Base-by-base conservation (phyloP, 2,888 invertebrate genomes). In the Agriotes lineatus region DNA sequence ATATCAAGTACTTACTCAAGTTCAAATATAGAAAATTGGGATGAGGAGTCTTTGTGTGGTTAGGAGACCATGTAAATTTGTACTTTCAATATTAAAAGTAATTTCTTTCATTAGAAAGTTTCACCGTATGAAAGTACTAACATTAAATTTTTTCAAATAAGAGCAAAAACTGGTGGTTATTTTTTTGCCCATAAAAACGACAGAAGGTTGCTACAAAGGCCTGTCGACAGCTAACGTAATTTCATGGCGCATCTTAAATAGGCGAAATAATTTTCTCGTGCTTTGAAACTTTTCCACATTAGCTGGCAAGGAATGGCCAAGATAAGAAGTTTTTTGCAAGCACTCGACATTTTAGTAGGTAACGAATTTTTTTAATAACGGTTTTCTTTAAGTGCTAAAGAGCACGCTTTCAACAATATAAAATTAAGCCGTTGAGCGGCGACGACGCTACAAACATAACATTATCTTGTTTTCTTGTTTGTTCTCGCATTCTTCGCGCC, bases 401-500 rank as follows among this genome's bases (percentile, higher is more conserved):
- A 58, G 59, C 33, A 59, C 30, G 52, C 45, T 59, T 66, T 58
- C 54, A 22, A 37, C 59, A 52, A 59, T 59, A 66, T 59, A 52
- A 66, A 66, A 66, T 59, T 66, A 66, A 66, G 59, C 52, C 59
- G 44, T 59, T 30, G 59, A 54, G 50, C 33, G 66, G 30, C 37
- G 50, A 59, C 58, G 52, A 50, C 56, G 48, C 42, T 58, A 62
- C 50, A 52, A 60, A 57, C 56, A 50, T 42, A 67, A 67, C 67
- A 58, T 61, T 62, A 67, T 67, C 62, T 50, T 58, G 62, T 67
- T 68, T 63, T 50, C 67, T 68, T 68, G 52, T 68, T 68, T 68
- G 52, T 58, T 63, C 52, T 59, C 52, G 10, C 25, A 63, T 54
- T 68, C 57, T 61, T 25, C 52, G 42, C 20, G 39, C 22, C 37